phyloP scores from a whole-genome alignment of 2,113 vertebrate genomes.

The Enhydra lutris region DNA sequence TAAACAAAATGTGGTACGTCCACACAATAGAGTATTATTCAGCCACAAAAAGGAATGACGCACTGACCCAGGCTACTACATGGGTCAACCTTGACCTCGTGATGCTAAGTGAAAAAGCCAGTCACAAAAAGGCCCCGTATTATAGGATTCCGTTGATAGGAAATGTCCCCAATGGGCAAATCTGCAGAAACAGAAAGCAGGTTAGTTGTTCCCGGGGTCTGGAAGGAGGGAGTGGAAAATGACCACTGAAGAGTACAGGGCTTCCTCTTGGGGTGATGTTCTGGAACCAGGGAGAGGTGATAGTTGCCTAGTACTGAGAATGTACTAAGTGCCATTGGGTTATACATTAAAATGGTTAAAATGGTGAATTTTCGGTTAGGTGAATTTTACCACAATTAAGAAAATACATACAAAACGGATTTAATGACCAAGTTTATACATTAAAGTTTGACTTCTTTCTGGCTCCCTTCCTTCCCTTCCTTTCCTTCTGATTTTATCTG shows the following conservation, averaged over 20 bases:
- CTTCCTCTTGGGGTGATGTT: neutral
- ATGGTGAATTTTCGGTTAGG: neutral
- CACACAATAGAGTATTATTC: neutral
- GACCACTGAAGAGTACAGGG: neutral
- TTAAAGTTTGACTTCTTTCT: neutral
- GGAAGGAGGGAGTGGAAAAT: neutral
- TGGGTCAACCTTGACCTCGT: too few relatives aligned
- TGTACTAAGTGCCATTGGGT: neutral
- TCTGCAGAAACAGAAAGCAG: neutral
- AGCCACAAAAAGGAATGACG: neutral
- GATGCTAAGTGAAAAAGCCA: too few relatives aligned
- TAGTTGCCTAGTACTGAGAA: neutral
- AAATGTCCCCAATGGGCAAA: neutral
- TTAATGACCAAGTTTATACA: neutral
- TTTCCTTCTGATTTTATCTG: neutral
- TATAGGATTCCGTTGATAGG: neutral
- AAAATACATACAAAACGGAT: neutral
- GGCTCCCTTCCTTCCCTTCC: neutral
- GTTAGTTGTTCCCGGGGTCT: neutral
- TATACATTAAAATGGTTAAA: neutral
- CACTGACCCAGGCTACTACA: accelerated
- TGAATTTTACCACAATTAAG: neutral
- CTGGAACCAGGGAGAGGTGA: neutral
- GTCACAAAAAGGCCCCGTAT: neutral
- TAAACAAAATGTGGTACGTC: neutral